These are phyloP conservation scores for Barypeithes pellucidus DNA, from an alignment of 2,888 invertebrate species.

Conservation along the genomic window DNA sequence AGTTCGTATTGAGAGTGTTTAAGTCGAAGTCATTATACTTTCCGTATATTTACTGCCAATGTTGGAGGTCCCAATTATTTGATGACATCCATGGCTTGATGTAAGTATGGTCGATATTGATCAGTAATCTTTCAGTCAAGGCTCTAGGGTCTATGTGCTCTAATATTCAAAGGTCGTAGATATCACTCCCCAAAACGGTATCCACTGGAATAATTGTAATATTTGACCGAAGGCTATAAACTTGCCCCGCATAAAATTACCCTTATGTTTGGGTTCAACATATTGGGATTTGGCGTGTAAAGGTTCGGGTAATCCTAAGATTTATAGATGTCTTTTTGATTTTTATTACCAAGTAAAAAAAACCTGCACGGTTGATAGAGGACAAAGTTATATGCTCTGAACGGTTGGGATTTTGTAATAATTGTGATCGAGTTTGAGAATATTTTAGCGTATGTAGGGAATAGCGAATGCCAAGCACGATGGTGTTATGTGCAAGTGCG, in stretches of 20 bases:
- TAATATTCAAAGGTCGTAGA: neutral
- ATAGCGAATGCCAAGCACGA: too few species aligned
- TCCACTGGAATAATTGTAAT: slow-evolving; percentile 34
- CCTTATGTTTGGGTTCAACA: slow-evolving; percentile 33
- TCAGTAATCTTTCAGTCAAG: too few species aligned
- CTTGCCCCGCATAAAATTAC: slow-evolving; percentile 39
- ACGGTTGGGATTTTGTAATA: neutral
- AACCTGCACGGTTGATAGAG: neutral
- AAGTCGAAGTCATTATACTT: too few species aligned
- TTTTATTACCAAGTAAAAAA: slow-evolving; percentile 20
- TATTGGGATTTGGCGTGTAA: slow-evolving; percentile 30
- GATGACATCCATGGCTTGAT: too few species aligned
- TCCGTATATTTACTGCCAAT: too few species aligned
- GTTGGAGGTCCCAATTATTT: too few species aligned
- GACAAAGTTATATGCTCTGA: neutral
- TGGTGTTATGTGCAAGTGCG: too few species aligned
- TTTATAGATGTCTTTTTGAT: slow-evolving; percentile 31
- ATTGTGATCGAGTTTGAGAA: neutral
- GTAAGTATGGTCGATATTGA: too few species aligned
- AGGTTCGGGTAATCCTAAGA: slow-evolving; percentile 26
- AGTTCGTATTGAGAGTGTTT: too few species aligned
- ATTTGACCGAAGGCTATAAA: slow-evolving; percentile 39
- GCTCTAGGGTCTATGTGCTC: too few species aligned
- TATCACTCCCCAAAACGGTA: slow-evolving; percentile 25
- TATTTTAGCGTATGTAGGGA: too few species aligned